Evolutionary conservation across 1,140 invertebrate species (phyloP).

Genomic region (Colletes latitarsis): DNA sequence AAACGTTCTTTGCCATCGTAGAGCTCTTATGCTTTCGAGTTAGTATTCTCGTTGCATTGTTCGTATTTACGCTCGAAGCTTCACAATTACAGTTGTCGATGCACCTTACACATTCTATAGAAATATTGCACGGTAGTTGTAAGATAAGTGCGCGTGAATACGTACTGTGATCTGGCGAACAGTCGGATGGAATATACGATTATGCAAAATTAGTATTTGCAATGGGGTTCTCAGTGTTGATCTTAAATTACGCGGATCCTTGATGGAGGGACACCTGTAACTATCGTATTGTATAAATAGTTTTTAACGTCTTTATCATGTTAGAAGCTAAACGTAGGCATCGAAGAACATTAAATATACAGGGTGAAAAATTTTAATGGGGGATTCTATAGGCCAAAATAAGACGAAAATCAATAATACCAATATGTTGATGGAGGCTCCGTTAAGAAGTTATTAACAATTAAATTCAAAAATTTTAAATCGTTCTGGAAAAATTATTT

Average conservation of each 20-base stretch:
- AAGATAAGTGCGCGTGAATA: conserved; percentile 34
- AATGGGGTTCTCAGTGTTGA: conserved; percentile 21
- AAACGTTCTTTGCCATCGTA: not conserved
- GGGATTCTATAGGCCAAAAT: too few relatives aligned
- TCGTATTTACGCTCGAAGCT: conserved; percentile 7
- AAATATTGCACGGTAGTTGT: conserved; percentile 5
- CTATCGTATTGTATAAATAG: conserved; percentile 19
- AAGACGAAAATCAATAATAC: too few relatives aligned
- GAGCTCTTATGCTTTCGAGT: not conserved
- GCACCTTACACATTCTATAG: not conserved
- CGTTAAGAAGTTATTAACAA: too few relatives aligned
- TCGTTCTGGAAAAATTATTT: too few relatives aligned
- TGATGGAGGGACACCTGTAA: not conserved
- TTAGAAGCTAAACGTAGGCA: not conserved
- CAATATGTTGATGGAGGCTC: too few relatives aligned
- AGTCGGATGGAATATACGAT: conserved; percentile 21
- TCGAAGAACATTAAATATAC: not conserved
- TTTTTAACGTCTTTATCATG: not conserved
- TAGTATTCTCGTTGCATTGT: conserved; percentile 1
- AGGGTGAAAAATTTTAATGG: too few relatives aligned
- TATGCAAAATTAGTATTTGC: conserved; percentile 39
- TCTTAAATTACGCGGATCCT: conserved; percentile 34
- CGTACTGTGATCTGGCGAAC: conserved; percentile 8
- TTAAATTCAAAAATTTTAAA: too few relatives aligned
- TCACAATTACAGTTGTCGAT: not conserved